Base-by-base conservation (phyloP, 2,888 invertebrate genomes). In the Siphlonurus alternatus region DNA sequence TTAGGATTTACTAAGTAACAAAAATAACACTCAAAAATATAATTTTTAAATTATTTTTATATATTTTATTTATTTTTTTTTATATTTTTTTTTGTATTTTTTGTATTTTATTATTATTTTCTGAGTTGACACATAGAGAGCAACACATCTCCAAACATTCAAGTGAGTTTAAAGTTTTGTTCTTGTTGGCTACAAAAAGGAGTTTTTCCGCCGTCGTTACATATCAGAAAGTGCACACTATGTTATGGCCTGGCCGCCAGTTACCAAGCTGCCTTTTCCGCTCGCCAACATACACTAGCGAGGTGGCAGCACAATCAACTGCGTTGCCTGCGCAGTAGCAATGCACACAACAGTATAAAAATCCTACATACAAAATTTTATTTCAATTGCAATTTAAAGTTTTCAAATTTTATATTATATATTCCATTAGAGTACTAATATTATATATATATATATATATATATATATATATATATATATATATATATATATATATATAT, bases 61-160 rank as follows among this genome's bases (percentile, higher is more conserved):
- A 10, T 5, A 38, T 38, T 38, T 38, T 38, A 10, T 38, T 38
- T 38, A 10, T 38, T 38, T 38, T 38, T 38, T 38, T 38, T 24
- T 61, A 18, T 24, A 18, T 25, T 61, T 25, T 25, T 61, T 61
- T 56, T 38, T 56, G 7, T 20, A 10, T 56, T 62, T 63, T 67
- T 64, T 63, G 60, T 25, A 60, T 63, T 61, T 61, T 66, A 66
- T 65, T 65, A 61, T 62, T 63, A 65, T 61, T 62, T 66, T 66
- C 64, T 64, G 53, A 66, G 66, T 68, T 67, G 66, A 69, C 68
- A 69, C 67, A 69, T 65, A 69, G 67, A 68, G 69, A 68, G 67
- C 67, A 68, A 66, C 66, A 65, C 65, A 67, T 68, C 67, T 67
- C 67, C 66, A 67, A 67, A 67, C 63, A 69, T 66, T 65, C 64